A percentile compares a stretch with the other conserved stretches of the same genome.
These are phyloP conservation scores for Mamestra brassicae DNA, from an alignment of 2,888 invertebrate genomes.

Conservation along the genomic window DNA sequence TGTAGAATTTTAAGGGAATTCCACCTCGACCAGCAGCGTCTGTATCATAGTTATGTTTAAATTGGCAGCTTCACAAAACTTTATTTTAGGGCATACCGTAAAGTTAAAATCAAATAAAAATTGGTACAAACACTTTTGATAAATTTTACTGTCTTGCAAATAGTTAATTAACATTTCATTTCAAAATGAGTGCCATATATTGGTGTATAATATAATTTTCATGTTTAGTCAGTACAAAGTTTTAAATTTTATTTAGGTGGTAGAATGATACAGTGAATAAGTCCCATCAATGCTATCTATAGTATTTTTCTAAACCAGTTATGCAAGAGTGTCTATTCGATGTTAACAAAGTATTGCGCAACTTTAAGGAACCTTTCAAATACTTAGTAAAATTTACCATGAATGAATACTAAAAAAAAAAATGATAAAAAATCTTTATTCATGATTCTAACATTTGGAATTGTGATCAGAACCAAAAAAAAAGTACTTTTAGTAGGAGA, in stretches of 20 bases:
- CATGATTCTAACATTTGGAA: slow-evolving; percentile 34
- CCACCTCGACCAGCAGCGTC: slow-evolving; percentile 68
- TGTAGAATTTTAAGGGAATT: slow-evolving; percentile 81
- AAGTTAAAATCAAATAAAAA: slow-evolving; percentile 40
- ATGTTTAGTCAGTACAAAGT: slow-evolving; percentile 57
- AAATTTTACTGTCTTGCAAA: slow-evolving; percentile 38
- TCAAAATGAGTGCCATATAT: slow-evolving; percentile 65
- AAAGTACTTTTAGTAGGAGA: slow-evolving; percentile 20
- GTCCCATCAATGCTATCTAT: slow-evolving; percentile 36
- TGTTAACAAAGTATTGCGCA: slow-evolving; percentile 16
- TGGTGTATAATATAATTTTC: slow-evolving; percentile 63
- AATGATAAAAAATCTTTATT: slow-evolving; percentile 6
- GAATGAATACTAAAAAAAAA: slow-evolving; percentile 5
- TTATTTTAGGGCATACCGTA: slow-evolving; percentile 29
- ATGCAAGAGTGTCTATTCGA: slow-evolving; percentile 11
- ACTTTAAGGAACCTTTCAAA: not conserved
- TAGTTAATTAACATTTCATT: slow-evolving; percentile 47
- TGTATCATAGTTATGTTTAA: slow-evolving; percentile 44
- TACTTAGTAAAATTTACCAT: slow-evolving; percentile 1
- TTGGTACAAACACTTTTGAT: slow-evolving; percentile 58
- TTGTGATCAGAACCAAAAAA: slow-evolving; percentile 43
- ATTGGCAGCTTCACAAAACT: slow-evolving; percentile 62
- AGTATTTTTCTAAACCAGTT: slow-evolving; percentile 28
- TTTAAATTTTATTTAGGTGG: slow-evolving; percentile 54
- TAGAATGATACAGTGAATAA: slow-evolving; percentile 50